Percentiles rank a stretch among this genome's conserved stretches.
phyloP scores from a whole-genome alignment of 2,888 invertebrate genomes.

The Portevinia maculata region DNA sequence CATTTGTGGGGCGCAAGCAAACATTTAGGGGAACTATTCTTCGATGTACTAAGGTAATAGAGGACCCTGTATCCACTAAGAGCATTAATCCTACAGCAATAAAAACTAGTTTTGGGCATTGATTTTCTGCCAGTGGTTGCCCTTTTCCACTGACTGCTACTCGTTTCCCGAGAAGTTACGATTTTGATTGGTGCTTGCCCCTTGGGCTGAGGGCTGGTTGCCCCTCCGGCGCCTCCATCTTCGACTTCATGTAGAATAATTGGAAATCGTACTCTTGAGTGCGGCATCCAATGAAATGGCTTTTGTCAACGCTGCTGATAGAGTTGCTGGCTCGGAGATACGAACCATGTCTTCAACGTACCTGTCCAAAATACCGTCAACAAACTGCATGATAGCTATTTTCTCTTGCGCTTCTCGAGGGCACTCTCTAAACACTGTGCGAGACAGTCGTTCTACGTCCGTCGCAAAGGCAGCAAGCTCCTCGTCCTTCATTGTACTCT shows the following conservation, averaged over 20 bases:
- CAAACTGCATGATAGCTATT: constrained; percentile 10
- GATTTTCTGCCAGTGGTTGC: constrained; percentile 5
- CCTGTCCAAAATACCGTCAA: too few relatives aligned
- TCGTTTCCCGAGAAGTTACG: not conserved
- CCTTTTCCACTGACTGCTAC: not conserved
- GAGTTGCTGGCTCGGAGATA: not conserved
- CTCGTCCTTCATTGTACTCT: not conserved
- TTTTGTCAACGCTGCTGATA: not conserved
- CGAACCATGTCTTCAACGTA: too few relatives aligned
- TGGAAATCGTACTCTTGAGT: not conserved
- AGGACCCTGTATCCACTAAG: not conserved
- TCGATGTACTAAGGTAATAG: not conserved
- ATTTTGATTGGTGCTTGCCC: not conserved
- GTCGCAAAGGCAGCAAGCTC: not conserved
- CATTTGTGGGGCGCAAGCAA: not conserved
- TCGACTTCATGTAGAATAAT: not conserved
- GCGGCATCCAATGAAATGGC: constrained; percentile 5
- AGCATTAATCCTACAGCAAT: not conserved
- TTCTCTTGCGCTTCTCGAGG: not conserved
- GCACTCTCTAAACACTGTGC: not conserved
- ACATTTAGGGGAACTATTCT: not conserved
- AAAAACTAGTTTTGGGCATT: not conserved
- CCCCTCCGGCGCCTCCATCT: not conserved
- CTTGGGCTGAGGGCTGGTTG: not conserved
- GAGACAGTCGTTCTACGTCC: not conserved